Base-by-base conservation (phyloP, 2,113 vertebrate genomes). In the Platysteira castanea region DNA sequence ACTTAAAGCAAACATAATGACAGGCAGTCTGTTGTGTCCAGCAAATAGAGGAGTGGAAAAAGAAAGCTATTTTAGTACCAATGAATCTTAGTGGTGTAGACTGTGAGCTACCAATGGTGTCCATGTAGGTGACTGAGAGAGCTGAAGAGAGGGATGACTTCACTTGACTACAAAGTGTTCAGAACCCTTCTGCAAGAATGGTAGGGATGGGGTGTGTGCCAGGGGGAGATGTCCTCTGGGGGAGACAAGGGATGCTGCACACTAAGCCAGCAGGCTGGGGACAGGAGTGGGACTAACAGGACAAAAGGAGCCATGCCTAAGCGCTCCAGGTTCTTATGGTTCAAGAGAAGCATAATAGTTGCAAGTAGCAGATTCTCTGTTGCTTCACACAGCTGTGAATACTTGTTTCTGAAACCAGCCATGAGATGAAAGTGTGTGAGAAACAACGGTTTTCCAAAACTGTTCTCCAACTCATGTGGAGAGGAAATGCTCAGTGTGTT, bases 401-500 rank as follows among this genome's bases (percentile, higher is more conserved):
- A 78, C 69, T 94, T 92, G 64, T 84, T 26, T 90, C 82, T 94
- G 84, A 85, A 94, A 91, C 41, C 63, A 95, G 57, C 59, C 78
- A 44, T 41, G 59, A 83, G 63, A 91, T 57, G 65, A 73, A 94
- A 87, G 78, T 4, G 3, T 87, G 50, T 73, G 94, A 94, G 88
- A 95, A 94, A 90, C 41, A 60, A 84, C 15, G 0, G 83, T 54
- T 90, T 87, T 94, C 93, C 83, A 94, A 82, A 90, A 63, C 61
- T 65, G n/a, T 52, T 71, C 80, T 95, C 89, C 88, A 90, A 16
- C 60, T 94, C 81, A 44, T 79, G 75, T 1, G 0, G 94, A 61
- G 74, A 91, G 94, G 93, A 96, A 92, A 91, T 42, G 41, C 90
- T 86, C 42, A 50, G 68, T 91, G 73, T 92, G 80, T 92, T 91